Base-by-base conservation (phyloP, 23 tunicate species). In the Halocynthia roretzi region DNA sequence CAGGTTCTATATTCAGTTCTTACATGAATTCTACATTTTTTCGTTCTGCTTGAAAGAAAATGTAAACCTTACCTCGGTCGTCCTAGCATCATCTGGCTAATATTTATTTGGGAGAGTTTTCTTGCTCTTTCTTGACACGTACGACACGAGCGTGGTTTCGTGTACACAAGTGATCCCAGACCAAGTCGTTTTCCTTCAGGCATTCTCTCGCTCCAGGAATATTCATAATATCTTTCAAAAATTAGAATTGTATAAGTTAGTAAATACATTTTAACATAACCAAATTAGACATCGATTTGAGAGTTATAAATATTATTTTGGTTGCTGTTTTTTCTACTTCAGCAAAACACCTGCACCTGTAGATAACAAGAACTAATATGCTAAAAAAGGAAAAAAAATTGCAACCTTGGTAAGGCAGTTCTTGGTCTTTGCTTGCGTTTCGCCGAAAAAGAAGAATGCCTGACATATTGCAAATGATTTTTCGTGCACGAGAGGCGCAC, bases 201-300 rank as follows among this genome's bases (percentile, higher is more conserved):
- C 7, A 73, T 40, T 19, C 78, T 51, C 63, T 73, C 78, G 61
- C 78, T 73, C 78, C 78, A 74, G 23, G 78, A 52, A 50, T 74
- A 74, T 53, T 74, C 78, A 6, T 74, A 74, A 74, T 74, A 54
- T 54, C 78, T 74, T 31, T 31, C 44, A 31, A 31, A 31, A 31
- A 31, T 31, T 31, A 31, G 4, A 31, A 31, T 31, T 31, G 44
- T 31, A 31, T n/a, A 15, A 60, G 1, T 2, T 60, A 4, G 17
- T 60, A 18, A 15, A 60, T 60, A 4, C n/a, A 60, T 60, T 17
- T 1, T 17, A 60, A 60, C n/a, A 60, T 17, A 60, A 60, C n/a
- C 17, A 4, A 15, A 57, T 57, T 15, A 60, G 17, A 15, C n/a
- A 60, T 60, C n/a, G n/a, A 60, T 15, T 60, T 15, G 17, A 15